Percentiles rank a stretch among this genome's conserved stretches.
Evolutionary conservation across 2,113 vertebrate genomes (phyloP).

Genomic region (Myrmecobius fasciatus): DNA sequence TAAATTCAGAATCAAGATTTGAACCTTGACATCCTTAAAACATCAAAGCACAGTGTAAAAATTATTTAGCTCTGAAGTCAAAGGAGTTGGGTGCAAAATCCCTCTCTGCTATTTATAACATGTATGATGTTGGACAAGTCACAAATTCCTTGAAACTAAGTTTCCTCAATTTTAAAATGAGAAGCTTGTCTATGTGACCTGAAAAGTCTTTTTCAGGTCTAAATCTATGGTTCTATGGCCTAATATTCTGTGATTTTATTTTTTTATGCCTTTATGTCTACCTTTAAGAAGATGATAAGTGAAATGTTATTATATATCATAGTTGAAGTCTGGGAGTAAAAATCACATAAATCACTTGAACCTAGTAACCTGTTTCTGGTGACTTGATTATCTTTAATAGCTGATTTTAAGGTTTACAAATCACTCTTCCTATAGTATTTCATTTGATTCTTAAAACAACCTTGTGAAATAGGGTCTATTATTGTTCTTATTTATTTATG

Average conservation of each 20-base stretch:
- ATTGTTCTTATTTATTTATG: not conserved
- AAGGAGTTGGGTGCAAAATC: not conserved
- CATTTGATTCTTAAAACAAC: not conserved
- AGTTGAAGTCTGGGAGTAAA: not conserved
- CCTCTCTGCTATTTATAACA: not conserved
- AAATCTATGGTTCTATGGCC: not conserved
- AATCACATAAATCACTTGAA: not conserved
- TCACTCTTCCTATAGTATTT: not conserved
- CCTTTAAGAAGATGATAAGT: not conserved
- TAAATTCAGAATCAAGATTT: not conserved
- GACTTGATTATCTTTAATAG: not conserved
- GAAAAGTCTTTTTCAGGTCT: not conserved
- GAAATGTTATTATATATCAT: not conserved
- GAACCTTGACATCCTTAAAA: not conserved
- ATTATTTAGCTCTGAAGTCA: not conserved
- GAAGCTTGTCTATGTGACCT: not conserved
- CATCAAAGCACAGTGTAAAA: not conserved
- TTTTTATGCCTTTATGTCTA: not conserved
- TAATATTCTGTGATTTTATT: not conserved
- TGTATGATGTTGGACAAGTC: not conserved
- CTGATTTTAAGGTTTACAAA: not conserved
- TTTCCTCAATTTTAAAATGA: not conserved
- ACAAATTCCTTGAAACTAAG: not conserved
- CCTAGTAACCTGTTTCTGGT: not conserved
- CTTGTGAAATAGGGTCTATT: not conserved